phyloP scores from a whole-genome alignment of 2,113 vertebrate species.

The Sinocyclocheilus maitianheensis region DNA sequence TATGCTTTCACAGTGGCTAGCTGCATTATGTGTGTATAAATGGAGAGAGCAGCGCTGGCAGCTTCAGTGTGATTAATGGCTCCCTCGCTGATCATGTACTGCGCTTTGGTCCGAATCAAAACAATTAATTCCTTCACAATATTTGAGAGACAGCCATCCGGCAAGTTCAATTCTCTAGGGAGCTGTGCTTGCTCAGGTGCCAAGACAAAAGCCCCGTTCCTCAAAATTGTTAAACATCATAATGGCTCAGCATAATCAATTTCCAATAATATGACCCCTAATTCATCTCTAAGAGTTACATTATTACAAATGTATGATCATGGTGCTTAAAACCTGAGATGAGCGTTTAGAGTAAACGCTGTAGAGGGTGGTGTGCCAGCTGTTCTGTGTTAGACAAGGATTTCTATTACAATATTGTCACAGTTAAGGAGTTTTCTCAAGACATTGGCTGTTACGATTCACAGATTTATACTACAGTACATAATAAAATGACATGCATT shows the following conservation, averaged over 20 bases:
- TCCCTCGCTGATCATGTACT: conserved; percentile 40
- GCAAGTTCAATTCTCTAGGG: conserved; percentile 10
- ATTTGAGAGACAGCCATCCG: conserved; percentile 47
- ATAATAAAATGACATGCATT: background rate
- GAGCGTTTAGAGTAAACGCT: conserved; percentile 1
- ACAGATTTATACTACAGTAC: background rate
- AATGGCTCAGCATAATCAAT: conserved; percentile 32
- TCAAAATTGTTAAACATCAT: conserved; percentile 32
- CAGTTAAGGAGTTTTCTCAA: background rate
- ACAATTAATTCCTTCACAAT: conserved; percentile 43
- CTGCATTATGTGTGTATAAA: conserved; percentile 4
- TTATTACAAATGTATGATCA: conserved; percentile 22
- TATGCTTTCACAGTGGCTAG: background rate
- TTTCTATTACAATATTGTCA: background rate
- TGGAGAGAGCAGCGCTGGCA: background rate
- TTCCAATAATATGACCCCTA: conserved; percentile 19
- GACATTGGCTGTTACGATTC: background rate
- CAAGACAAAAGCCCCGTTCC: conserved; percentile 26
- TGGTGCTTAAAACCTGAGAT: conserved; percentile 13
- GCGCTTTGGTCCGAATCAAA: conserved; percentile 26
- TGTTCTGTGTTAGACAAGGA: background rate
- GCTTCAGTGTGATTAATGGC: conserved; percentile 17
- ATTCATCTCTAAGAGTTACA: conserved; percentile 41
- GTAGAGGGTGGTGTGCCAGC: background rate
- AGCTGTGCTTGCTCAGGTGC: conserved; percentile 31